Conservation (phyloP, 2,797 vertebrate species). For the Enteromius argenteus region DNA sequence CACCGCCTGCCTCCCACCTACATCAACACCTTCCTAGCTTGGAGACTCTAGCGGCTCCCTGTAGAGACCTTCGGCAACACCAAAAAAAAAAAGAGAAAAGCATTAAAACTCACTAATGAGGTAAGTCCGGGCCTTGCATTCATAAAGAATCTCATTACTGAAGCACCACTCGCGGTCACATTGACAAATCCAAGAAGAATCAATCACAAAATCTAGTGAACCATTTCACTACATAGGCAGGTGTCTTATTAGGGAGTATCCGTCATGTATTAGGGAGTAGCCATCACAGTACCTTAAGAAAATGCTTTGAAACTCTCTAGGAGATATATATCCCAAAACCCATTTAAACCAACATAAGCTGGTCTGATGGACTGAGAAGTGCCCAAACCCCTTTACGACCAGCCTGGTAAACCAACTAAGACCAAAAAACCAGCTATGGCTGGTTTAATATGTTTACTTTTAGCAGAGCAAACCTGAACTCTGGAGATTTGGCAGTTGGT, state of each 20-base stretch:
- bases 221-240: neutral
- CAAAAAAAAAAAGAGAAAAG: neutral
- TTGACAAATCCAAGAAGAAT: neutral
- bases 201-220: neutral
- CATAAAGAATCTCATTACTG: neutral
- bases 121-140: slow-evolving; percentile 6
- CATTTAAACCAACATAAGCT: neutral
- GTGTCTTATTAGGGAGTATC: neutral
- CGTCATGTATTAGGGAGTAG: no score
- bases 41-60: neutral
- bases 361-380: neutral
- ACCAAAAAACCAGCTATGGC: neutral
- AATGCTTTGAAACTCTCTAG: neutral
- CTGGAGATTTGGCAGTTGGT: neutral
- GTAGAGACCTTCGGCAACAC: neutral
- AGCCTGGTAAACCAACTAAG: neutral
- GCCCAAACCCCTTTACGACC: neutral
- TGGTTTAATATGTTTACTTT: neutral
- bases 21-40: slow-evolving; percentile 6
- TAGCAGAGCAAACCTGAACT: neutral
- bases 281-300: neutral
- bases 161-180: neutral
- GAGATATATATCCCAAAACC: neutral
- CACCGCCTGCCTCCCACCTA: neutral
- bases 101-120: slow-evolving; percentile 17